phyloP scores from a whole-genome alignment of 2,888 invertebrate species.

The Thereva unica region DNA sequence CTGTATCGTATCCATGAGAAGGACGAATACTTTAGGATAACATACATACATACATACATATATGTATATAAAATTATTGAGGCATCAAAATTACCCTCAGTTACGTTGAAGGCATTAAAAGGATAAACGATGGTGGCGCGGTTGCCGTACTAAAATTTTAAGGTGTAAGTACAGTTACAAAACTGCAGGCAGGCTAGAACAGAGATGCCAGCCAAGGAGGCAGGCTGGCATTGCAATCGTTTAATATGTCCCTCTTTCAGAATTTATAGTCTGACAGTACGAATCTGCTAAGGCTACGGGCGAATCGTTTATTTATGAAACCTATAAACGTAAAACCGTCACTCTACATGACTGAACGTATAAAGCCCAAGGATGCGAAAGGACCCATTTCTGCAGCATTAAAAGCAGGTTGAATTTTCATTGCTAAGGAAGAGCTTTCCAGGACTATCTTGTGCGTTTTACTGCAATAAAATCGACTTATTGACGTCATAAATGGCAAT shows the following conservation, averaged over 20 bases:
- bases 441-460: constrained; percentile 12
- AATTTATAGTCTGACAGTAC: constrained; percentile 13
- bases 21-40: too few species aligned
- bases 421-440: constrained; percentile 1
- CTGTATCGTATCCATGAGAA: too few species aligned
- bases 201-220: neutral
- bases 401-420: constrained; percentile 19
- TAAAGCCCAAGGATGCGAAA: neutral
- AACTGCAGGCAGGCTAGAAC: neutral
- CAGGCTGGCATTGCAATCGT: constrained; percentile 16
- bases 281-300: constrained; percentile 16
- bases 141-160: too few species aligned
- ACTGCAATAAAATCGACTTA: constrained; percentile 27
- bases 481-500: constrained; percentile 23
- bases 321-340: constrained; percentile 23
- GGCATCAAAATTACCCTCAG: constrained; percentile 4
- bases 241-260: constrained; percentile 16
- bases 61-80: constrained; percentile 11
- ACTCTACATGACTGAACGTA: constrained; percentile 2
- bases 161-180: too few species aligned
- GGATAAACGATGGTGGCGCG: too few species aligned
- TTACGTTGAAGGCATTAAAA: constrained; percentile 1
- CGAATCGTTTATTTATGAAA: constrained; percentile 30
- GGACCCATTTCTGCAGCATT: constrained; percentile 6
- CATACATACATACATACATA: neutral